These are phyloP conservation scores for Opisthocomus hoazin DNA, from an alignment of 2,113 vertebrate species.

Conservation along the genomic window DNA sequence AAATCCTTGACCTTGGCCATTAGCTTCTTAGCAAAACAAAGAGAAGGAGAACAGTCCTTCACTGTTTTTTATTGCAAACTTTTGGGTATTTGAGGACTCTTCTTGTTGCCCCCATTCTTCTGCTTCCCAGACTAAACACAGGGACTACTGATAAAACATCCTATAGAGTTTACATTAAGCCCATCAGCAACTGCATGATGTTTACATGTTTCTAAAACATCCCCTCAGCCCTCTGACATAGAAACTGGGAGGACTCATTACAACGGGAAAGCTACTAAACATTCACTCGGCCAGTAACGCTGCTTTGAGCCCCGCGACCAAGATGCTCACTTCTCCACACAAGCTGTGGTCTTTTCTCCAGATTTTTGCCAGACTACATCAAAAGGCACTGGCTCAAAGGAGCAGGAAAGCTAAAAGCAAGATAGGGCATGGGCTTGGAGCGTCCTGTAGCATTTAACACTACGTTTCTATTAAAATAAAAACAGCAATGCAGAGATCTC, in stretches of 20 bases:
- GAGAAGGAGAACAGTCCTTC: not conserved
- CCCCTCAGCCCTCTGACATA: not conserved
- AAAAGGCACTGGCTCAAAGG: not conserved
- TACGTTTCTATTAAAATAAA: not conserved
- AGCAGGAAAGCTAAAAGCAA: not conserved
- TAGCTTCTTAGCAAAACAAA: not conserved
- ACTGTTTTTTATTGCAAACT: not conserved
- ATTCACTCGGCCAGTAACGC: not conserved
- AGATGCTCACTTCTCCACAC: not conserved
- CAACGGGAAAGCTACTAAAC: not conserved
- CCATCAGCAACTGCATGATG: conserved; percentile 1
- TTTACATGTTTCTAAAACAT: conserved; percentile 37
- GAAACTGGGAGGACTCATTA: not conserved
- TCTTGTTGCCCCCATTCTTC: not conserved
- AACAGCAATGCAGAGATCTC: not conserved
- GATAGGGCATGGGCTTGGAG: not conserved
- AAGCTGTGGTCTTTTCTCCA: not conserved
- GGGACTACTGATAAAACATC: conserved; percentile 26
- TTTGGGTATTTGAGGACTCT: not conserved
- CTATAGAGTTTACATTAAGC: conserved; percentile 50
- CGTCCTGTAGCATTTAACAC: not conserved
- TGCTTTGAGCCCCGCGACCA: not conserved
- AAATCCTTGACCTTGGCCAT: not conserved
- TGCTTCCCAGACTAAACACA: conserved; percentile 48
- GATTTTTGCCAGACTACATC: not conserved